Conservation (phyloP, 2,797 vertebrate genomes). For the Coracias cyanogaster region DNA sequence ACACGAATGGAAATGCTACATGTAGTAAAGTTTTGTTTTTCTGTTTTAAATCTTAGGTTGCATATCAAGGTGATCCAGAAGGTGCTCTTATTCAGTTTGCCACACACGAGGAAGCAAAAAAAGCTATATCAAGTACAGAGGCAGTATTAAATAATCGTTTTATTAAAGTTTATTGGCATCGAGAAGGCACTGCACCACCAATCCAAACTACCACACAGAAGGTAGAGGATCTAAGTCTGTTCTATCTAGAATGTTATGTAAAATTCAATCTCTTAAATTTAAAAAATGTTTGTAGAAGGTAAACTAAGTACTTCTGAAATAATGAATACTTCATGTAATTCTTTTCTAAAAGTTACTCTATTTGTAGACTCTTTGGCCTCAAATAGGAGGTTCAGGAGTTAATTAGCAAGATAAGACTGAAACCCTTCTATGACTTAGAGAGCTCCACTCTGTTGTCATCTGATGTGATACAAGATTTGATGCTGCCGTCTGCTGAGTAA, state of each 20-base stretch:
- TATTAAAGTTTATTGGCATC: conserved; percentile 95
- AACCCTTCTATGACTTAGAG: background rate
- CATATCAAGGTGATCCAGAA: conserved; percentile 93
- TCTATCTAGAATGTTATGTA: background rate
- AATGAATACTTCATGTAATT: background rate
- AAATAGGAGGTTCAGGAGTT: background rate
- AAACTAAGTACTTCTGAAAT: background rate
- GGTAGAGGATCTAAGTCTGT: conserved; percentile 61
- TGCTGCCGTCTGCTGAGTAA: background rate
- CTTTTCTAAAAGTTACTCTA: background rate
- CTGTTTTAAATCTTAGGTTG: conserved; percentile 85
- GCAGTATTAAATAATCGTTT: conserved; percentile 97
- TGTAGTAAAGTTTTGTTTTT: background rate
- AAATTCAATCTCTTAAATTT: background rate
- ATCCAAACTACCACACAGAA: conserved; percentile 74
- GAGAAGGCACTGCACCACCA: conserved; percentile 82
- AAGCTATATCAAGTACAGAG: conserved; percentile 94
- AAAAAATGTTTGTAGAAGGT: background rate
- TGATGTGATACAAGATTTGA: background rate
- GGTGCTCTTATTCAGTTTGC: conserved; percentile 96
- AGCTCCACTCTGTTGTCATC: background rate
- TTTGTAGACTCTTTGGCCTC: background rate
- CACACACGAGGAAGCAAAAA: conserved; percentile 90
- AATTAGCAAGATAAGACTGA: background rate
- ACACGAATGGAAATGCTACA: background rate